A percentile compares a stretch with the other conserved stretches of the same genome.
Evolutionary conservation across 64 coral and sea anemone species (phyloP).

Genomic region (Montipora sp.): DNA sequence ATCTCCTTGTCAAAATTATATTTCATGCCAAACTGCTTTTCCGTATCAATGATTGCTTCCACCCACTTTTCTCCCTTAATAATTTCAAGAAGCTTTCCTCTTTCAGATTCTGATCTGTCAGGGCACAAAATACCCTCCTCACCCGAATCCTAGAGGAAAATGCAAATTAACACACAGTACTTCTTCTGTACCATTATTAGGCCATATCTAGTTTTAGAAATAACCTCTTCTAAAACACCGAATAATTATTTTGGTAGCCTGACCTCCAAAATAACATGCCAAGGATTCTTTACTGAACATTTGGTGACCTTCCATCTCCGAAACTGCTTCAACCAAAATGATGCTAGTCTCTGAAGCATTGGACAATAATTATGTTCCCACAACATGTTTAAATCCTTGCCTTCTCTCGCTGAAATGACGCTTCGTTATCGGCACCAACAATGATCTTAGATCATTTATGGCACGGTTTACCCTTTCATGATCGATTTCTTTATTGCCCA

Average conservation of each 20-base stretch:
- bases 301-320: slow-evolving; percentile 3
- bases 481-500: background rate
- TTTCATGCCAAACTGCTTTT: slow-evolving; percentile 47
- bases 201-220: background rate
- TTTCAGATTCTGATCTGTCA: background rate
- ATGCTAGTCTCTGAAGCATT: slow-evolving; percentile 3
- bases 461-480: background rate
- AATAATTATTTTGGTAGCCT: slow-evolving; percentile 6
- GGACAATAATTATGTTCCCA: background rate
- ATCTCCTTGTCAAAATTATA: slow-evolving; percentile 20
- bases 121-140: slow-evolving; percentile 17
- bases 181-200: background rate
- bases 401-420: background rate
- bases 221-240: background rate
- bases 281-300: slow-evolving; percentile 51
- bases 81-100: slow-evolving; percentile 10
- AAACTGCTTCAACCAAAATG: slow-evolving; percentile 23
- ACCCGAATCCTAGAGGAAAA: slow-evolving; percentile 4
- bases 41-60: background rate
- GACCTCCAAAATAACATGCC: slow-evolving; percentile 18
- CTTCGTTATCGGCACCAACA: background rate
- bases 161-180: background rate
- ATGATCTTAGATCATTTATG: background rate
- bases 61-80: slow-evolving; percentile 3
- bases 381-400: background rate